Evolutionary conservation across 2,888 invertebrate species (phyloP).

Genomic region (Diarsia dahlii): DNA sequence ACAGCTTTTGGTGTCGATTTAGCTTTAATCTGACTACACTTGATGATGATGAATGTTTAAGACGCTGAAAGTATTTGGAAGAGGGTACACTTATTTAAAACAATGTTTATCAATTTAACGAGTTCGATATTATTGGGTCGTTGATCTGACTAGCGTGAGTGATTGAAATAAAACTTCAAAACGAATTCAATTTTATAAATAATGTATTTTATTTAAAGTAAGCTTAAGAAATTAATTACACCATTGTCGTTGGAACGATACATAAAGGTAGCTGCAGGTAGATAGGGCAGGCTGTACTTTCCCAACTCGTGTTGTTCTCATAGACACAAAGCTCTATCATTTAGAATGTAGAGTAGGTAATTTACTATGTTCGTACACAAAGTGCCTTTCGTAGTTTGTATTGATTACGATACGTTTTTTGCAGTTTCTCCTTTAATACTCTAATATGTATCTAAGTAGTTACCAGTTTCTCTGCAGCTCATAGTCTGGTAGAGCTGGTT

Average conservation of each 20-base stretch:
- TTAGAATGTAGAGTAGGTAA: conserved; percentile 41
- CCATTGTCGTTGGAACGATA: conserved; percentile 32
- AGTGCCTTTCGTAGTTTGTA: conserved; percentile 59
- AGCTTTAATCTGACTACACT: too few relatives aligned
- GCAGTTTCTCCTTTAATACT: conserved; percentile 14
- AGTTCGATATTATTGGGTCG: conserved; percentile 1
- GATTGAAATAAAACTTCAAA: conserved; percentile 29
- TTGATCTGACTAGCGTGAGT: conserved; percentile 18
- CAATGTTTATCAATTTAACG: not conserved
- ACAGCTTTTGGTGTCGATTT: not conserved
- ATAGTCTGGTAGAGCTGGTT: not conserved
- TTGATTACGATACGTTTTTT: conserved; percentile 17
- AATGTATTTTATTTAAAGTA: conserved; percentile 52
- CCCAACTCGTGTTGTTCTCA: conserved; percentile 35
- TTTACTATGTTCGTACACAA: conserved; percentile 39
- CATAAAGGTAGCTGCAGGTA: conserved; percentile 13
- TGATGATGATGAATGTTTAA: too few relatives aligned
- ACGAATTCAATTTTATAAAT: conserved; percentile 48
- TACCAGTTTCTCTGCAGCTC: not conserved
- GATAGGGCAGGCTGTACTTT: conserved; percentile 46
- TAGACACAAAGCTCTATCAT: conserved; percentile 49
- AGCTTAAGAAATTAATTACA: conserved; percentile 47
- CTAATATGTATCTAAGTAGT: not conserved
- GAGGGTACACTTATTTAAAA: conserved; percentile 3
- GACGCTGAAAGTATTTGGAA: not conserved